Conservation (phyloP, 64 coral and sea anemone genomes). For the Actinia tenebrosa region DNA sequence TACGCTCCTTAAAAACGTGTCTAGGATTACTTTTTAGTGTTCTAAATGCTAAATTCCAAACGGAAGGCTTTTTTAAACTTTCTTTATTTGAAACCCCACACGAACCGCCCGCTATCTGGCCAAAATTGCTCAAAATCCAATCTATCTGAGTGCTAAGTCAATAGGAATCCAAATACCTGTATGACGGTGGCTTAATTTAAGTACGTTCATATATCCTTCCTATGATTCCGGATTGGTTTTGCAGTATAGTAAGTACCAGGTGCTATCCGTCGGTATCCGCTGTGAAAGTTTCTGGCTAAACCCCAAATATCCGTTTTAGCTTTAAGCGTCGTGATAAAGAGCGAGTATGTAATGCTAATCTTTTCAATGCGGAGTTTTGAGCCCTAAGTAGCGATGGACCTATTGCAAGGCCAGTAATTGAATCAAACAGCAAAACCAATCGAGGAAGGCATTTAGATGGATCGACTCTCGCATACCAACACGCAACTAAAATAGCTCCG, state of each 20-base stretch:
- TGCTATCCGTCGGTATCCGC: neutral
- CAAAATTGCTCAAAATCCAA: neutral
- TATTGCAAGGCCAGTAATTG: neutral
- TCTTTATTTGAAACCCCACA: neutral
- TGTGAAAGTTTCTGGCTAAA: neutral
- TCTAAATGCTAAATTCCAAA: too few relatives aligned
- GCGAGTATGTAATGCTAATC: neutral
- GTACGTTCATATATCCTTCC: neutral
- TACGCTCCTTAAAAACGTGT: neutral
- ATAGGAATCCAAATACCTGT: neutral
- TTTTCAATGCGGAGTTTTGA: neutral
- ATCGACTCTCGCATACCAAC: slow-evolving; percentile 3
- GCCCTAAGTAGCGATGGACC: neutral
- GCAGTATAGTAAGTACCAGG: neutral
- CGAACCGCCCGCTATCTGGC: neutral
- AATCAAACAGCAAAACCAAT: neutral
- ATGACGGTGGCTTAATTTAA: neutral
- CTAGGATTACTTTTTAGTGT: neutral
- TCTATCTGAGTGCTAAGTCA: neutral
- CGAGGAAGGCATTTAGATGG: neutral
- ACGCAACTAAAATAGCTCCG: neutral
- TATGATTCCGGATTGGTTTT: neutral
- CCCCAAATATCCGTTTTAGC: neutral
- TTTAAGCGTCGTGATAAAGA: neutral
- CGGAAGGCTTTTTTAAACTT: neutral